Evolutionary conservation across 2,797 vertebrate genomes (phyloP), one percentile per base, ranked within the genome.

Genomic region (Clarias laeviceps): DNA sequence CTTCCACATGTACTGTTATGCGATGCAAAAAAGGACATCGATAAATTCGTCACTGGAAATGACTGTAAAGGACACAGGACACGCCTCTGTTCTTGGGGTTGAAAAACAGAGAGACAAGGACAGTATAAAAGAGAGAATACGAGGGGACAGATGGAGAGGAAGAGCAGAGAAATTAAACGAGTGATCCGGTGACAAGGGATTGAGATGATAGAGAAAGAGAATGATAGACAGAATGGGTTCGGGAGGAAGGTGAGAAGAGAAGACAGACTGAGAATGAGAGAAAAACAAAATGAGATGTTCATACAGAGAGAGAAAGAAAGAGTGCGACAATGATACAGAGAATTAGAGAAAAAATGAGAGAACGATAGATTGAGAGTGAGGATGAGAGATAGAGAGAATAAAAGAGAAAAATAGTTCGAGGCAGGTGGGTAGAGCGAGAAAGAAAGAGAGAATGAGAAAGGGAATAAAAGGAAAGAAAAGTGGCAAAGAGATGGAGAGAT

Each of bases 61-160:
- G 34, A 65, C 78, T 50, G 45, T 11, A 50, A 65, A 80, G 78
- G 61, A 64, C 24, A 27, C 22, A 45, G 59, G 24, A 80, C 78
- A 80, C 61, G 37, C 24, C 78, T 80, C 6, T 24, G 27, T 50
- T 9, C n/a, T 15, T 5, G 59, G 15, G 78, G 45, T 8, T 29
- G 34, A 80, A 62, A 32, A 50, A 50, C 4, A 56, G 8, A 76
- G 27, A 57, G 17, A 22, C 1, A 18, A 2, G 20, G 15, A 29
- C 1, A 7, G 11, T 14, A 69, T 66, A 18, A 7, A 18, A 61
- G 59, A 61, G 59, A 24, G 22, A 61, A 7, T 1, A 32, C 8
- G 8, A 77, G 27, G 27, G 18, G 2, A 69, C 17, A 14, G 11
- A 65, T 11, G 24, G 7, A 29, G 65, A 32, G 29, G 15, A 29